Conservation (phyloP, 2,888 invertebrate species). For the Hirtodrosophila cameraria region DNA sequence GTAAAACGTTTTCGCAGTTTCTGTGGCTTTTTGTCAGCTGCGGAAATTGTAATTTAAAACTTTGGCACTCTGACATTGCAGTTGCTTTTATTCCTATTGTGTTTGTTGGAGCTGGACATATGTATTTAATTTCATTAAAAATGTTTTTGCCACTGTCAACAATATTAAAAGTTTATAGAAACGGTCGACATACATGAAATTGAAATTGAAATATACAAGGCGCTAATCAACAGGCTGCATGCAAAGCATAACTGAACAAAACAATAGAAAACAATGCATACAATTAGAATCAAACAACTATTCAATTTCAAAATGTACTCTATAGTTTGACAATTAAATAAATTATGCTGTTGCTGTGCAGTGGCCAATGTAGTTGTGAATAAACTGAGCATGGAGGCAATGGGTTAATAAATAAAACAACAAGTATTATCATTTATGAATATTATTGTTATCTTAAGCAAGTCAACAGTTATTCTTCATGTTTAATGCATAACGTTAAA, state of each 20-base stretch:
- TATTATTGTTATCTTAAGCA: too few relatives aligned
- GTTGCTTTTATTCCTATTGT: slow-evolving; percentile 22
- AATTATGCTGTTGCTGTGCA: too few relatives aligned
- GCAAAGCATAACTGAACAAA: background rate
- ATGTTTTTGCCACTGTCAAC: slow-evolving; percentile 33
- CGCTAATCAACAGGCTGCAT: slow-evolving; percentile 15
- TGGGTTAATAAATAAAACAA: too few relatives aligned
- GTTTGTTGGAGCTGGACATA: slow-evolving; percentile 1
- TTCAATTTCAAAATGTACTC: too few relatives aligned
- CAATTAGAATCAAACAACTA: too few relatives aligned
- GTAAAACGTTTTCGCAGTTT: slow-evolving; percentile 23
- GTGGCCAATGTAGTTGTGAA: background rate
- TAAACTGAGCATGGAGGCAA: too few relatives aligned
- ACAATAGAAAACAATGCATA: background rate
- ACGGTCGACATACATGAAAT: slow-evolving; percentile 22
- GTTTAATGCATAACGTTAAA: too few relatives aligned
- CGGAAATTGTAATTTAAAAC: slow-evolving; percentile 68
- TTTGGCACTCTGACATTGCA: slow-evolving; percentile 20
- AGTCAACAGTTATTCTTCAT: too few relatives aligned
- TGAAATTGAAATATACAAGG: slow-evolving; percentile 20
- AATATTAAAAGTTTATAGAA: slow-evolving; percentile 34
- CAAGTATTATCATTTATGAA: too few relatives aligned
- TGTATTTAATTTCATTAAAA: slow-evolving; percentile 64
- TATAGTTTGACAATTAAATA: too few relatives aligned
- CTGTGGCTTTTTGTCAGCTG: slow-evolving; percentile 37